A percentile compares a stretch with the other conserved stretches of the same genome.
These are phyloP conservation scores for Thunnus albacares DNA, from an alignment of 2,797 vertebrate genomes.

Conservation along the genomic window DNA sequence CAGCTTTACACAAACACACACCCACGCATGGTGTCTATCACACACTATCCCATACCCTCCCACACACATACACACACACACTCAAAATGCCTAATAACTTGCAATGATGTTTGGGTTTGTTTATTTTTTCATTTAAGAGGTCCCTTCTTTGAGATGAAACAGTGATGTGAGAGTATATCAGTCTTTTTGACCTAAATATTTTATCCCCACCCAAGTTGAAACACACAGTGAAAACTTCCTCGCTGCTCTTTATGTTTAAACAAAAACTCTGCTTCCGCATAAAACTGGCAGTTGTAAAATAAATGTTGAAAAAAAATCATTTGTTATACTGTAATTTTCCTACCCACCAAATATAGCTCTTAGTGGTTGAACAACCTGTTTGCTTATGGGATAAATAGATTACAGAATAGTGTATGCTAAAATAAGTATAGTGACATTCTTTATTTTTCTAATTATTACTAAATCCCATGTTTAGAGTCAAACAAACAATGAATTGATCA, in stretches of 20 bases:
- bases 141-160: not conserved
- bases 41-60: slow-evolving; percentile 33
- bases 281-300: not conserved
- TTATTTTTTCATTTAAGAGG: not conserved
- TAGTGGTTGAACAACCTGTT: too few species aligned
- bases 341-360: not conserved
- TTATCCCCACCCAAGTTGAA: not conserved
- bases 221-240: not conserved
- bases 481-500: too few species aligned
- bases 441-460: too few species aligned
- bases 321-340: too few species aligned
- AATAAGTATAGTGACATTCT: too few species aligned
- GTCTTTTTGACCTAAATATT: not conserved
- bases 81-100: not conserved
- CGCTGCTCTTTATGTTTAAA: not conserved
- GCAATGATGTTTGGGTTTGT: not conserved
- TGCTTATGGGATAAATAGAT: too few species aligned
- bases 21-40: slow-evolving; percentile 57
- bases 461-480: too few species aligned
- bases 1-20: slow-evolving; percentile 59
- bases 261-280: not conserved
- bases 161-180: not conserved
- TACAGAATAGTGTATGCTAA: too few species aligned
- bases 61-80: not conserved
- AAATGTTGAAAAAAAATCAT: not conserved